Conservation (phyloP, 2,797 vertebrate species). For the Falco rusticolus region DNA sequence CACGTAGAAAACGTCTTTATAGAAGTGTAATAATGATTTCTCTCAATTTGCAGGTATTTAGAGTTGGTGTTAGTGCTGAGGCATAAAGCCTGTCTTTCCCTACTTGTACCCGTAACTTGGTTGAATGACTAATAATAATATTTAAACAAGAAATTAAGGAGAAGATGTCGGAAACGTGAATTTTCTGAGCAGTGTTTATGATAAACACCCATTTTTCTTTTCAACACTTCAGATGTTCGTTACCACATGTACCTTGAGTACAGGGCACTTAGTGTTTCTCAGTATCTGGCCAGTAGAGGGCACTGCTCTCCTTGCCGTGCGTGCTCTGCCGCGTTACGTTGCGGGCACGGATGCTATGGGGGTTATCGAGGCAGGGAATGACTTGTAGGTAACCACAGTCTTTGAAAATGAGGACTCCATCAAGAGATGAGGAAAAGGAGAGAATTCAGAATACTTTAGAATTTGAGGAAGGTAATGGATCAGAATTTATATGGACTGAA, state of each 20-base stretch:
- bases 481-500: neutral
- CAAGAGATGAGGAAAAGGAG: neutral
- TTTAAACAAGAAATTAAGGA: neutral
- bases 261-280: neutral
- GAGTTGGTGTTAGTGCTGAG: neutral
- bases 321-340: fast-evolving
- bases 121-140: neutral
- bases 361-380: fast-evolving
- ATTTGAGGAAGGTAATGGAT: neutral
- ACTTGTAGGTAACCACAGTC: neutral
- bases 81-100: neutral
- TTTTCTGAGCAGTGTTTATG: neutral
- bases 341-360: too few relatives aligned
- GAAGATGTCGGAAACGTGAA: neutral
- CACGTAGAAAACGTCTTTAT: neutral
- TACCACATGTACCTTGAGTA: neutral
- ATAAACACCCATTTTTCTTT: neutral
- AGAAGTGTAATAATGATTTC: neutral
- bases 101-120: fast-evolving
- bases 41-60: neutral
- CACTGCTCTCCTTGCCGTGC: neutral
- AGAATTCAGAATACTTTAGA: neutral
- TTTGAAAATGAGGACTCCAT: neutral
- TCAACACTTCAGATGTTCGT: neutral
- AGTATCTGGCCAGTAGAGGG: neutral